These are phyloP conservation scores for Pachydiplax longipennis DNA, from an alignment of 2,888 invertebrate genomes.

Conservation along the genomic window DNA sequence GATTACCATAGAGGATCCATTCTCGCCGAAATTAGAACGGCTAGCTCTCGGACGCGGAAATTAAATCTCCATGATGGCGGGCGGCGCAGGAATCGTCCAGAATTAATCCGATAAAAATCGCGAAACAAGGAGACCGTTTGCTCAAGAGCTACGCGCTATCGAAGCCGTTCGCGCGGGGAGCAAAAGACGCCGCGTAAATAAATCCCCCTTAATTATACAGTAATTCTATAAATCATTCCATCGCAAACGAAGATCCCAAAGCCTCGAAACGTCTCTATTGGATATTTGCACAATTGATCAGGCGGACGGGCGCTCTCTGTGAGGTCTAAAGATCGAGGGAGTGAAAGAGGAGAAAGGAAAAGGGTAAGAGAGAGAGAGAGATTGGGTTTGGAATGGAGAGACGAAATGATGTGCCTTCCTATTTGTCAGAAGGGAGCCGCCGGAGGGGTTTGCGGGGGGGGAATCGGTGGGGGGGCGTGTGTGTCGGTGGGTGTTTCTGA, in stretches of 20 bases:
- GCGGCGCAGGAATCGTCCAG: neutral
- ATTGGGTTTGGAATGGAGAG: constrained; percentile 37
- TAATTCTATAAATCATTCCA: constrained; percentile 37
- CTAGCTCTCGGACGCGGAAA: neutral
- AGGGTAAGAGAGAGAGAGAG: neutral
- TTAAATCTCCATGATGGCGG: neutral
- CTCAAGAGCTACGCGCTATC: neutral
- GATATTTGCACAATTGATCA: constrained; percentile 41
- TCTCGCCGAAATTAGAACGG: neutral
- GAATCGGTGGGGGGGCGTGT: neutral
- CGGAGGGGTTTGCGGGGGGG: neutral
- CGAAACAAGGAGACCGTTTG: neutral
- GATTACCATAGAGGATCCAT: neutral
- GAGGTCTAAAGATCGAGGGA: constrained; percentile 20
- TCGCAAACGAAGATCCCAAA: constrained; percentile 17
- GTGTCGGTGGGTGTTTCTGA: neutral
- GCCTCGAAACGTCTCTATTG: constrained; percentile 22
- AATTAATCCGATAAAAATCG: neutral
- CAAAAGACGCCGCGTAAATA: constrained; percentile 30
- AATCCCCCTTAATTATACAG: constrained; percentile 38
- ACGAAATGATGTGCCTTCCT: constrained; percentile 38
- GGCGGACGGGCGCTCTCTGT: neutral
- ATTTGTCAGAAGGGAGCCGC: constrained; percentile 4
- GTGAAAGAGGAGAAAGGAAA: neutral
- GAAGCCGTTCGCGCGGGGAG: neutral